Conservation (phyloP, 2,888 invertebrate species). For the Agrotis segetum region DNA sequence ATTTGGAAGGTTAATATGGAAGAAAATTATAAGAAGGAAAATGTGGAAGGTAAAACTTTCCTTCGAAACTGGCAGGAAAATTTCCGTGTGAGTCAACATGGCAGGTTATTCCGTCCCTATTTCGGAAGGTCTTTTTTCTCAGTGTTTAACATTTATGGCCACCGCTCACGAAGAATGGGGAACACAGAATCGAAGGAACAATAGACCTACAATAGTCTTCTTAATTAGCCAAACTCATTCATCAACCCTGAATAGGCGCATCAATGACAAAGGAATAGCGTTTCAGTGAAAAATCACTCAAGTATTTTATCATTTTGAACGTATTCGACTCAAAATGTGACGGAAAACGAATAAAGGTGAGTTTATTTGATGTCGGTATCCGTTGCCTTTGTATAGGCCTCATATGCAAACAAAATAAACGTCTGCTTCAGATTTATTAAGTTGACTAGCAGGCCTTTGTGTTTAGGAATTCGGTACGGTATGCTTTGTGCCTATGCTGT, state of each 20-base stretch:
- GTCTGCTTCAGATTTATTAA: slow-evolving; percentile 40
- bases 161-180: slow-evolving; percentile 30
- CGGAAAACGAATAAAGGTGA: slow-evolving; percentile 30
- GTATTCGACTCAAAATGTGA: slow-evolving; percentile 25
- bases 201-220: slow-evolving; percentile 42
- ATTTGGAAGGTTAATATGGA: too few species aligned
- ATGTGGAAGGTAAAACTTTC: too few species aligned
- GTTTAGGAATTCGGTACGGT: slow-evolving; percentile 44
- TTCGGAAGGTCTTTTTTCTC: too few species aligned
- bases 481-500: slow-evolving; percentile 46
- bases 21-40: too few species aligned
- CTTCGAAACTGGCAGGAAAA: too few species aligned
- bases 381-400: slow-evolving; percentile 18
- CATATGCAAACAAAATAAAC: slow-evolving; percentile 38
- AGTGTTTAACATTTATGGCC: too few species aligned
- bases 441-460: slow-evolving; percentile 42
- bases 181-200: slow-evolving; percentile 44
- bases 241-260: slow-evolving; percentile 45
- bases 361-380: slow-evolving; percentile 24
- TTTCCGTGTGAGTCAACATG: too few species aligned
- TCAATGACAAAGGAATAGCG: slow-evolving; percentile 46
- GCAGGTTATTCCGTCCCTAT: too few species aligned
- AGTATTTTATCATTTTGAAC: slow-evolving; percentile 26
- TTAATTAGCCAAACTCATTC: slow-evolving; percentile 60
- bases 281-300: slow-evolving; percentile 30